phyloP scores from a whole-genome alignment of 1,140 invertebrate species.

The Drosophila cardini region DNA sequence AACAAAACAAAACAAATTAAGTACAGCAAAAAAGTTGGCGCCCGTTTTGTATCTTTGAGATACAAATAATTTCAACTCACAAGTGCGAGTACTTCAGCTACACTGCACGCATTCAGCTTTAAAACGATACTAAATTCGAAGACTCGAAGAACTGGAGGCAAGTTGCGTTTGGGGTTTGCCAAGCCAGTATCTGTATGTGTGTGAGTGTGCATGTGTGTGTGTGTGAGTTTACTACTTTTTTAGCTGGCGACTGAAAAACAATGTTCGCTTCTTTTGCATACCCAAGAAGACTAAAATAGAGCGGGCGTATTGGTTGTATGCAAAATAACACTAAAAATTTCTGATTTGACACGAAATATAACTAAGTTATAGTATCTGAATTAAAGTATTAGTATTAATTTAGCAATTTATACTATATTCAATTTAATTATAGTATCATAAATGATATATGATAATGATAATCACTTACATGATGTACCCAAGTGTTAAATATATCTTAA shows the following conservation, averaged over 20 bases:
- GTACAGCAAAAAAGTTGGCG: conserved; percentile 21
- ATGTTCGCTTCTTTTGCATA: conserved; percentile 27
- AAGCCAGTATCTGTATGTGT: conserved; percentile 21
- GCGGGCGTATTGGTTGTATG: background rate
- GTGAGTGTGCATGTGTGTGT: background rate
- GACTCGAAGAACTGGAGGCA: conserved; percentile 47
- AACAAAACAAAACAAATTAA: conserved; percentile 18
- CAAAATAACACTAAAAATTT: too few species aligned
- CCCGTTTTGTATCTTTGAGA: conserved; percentile 47
- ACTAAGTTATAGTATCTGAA: too few species aligned
- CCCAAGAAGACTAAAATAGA: background rate
- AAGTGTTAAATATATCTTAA: too few species aligned
- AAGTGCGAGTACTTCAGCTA: conserved; percentile 24
- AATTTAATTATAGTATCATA: too few species aligned
- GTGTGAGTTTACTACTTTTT: conserved; percentile 5
- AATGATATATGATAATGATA: too few species aligned
- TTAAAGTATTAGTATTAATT: too few species aligned
- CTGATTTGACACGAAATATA: too few species aligned
- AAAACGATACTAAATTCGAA: conserved; percentile 25
- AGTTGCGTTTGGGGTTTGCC: conserved; percentile 58
- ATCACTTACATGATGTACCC: too few species aligned
- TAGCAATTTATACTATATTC: too few species aligned
- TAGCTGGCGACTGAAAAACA: conserved; percentile 11
- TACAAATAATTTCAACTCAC: conserved; percentile 50
- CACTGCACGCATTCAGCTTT: conserved; percentile 27